Percentiles rank a stretch among this genome's conserved stretches.
phyloP scores from a whole-genome alignment of 1,140 invertebrate species.

The Caligus rogercresseyi region DNA sequence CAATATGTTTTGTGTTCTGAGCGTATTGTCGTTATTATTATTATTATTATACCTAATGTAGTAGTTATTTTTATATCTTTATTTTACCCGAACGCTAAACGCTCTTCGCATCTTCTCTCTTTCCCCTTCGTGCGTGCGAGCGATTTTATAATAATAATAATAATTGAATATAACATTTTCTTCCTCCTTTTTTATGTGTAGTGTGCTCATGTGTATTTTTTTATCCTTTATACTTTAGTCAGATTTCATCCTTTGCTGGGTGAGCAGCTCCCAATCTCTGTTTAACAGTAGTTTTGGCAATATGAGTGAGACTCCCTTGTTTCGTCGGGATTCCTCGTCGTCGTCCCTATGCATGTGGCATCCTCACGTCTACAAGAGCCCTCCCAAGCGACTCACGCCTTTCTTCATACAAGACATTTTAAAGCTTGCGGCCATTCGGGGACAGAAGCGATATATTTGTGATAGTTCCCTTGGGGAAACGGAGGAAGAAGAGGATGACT shows the following conservation, averaged over 20 bases:
- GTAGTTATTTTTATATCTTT: too few relatives aligned
- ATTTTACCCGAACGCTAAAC: too few relatives aligned
- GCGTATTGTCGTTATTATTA: too few relatives aligned
- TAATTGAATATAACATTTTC: neutral
- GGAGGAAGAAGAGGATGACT: neutral
- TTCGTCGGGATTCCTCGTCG: too few relatives aligned
- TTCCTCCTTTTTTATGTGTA: neutral
- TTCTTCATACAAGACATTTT: slow-evolving; percentile 17
- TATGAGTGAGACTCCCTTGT: neutral
- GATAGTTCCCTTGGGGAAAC: neutral
- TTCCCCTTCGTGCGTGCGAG: neutral
- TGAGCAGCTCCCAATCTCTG: too few relatives aligned
- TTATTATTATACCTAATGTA: too few relatives aligned
- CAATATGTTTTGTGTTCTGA: too few relatives aligned
- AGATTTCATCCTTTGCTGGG: too few relatives aligned
- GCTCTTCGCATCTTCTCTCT: too few relatives aligned
- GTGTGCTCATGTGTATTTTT: too few relatives aligned
- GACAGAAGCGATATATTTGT: neutral
- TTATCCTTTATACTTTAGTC: too few relatives aligned
- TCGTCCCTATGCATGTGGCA: slow-evolving; percentile 10
- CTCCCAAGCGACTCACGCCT: slow-evolving; percentile 13
- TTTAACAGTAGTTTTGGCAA: too few relatives aligned
- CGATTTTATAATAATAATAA: neutral
- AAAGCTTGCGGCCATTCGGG: neutral
- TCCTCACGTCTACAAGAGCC: slow-evolving; percentile 14